A percentile compares a stretch with the other conserved stretches of the same genome.
These are phyloP conservation scores for Zygogramma bicolorata DNA, from an alignment of 2,888 invertebrate genomes.

Conservation along the genomic window DNA sequence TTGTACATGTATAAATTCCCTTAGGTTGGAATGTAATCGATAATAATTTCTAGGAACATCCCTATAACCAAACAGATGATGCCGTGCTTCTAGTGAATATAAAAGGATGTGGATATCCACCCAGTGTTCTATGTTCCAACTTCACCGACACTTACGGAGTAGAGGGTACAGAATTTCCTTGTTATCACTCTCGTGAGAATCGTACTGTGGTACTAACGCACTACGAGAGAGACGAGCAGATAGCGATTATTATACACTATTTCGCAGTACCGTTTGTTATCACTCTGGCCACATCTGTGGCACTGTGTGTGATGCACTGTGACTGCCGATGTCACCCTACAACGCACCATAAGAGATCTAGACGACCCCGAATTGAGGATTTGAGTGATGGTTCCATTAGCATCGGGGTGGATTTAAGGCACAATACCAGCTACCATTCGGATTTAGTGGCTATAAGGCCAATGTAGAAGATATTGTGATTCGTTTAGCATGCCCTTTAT, in stretches of 20 bases:
- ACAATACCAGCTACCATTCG: slow-evolving; percentile 66
- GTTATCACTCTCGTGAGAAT: slow-evolving; percentile 82
- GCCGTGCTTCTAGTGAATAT: slow-evolving; percentile 80
- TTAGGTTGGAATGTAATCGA: not conserved
- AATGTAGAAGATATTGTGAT: slow-evolving; percentile 51
- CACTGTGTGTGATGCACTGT: slow-evolving; percentile 88
- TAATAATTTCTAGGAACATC: slow-evolving; percentile 45
- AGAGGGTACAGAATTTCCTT: slow-evolving; percentile 76
- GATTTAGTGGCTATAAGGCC: slow-evolving; percentile 64
- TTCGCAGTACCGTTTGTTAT: slow-evolving; percentile 87
- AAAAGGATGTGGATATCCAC: slow-evolving; percentile 88
- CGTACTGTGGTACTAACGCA: slow-evolving; percentile 85
- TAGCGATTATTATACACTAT: slow-evolving; percentile 85
- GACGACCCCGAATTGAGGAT: slow-evolving; percentile 75
- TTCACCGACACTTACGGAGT: slow-evolving; percentile 79
- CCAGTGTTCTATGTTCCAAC: slow-evolving; percentile 80
- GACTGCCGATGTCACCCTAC: slow-evolving; percentile 82
- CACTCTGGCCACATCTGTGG: slow-evolving; percentile 86
- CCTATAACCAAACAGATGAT: slow-evolving; percentile 66
- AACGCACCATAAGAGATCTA: slow-evolving; percentile 73
- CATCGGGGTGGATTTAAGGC: slow-evolving; percentile 76
- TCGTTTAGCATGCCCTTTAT: slow-evolving; percentile 7
- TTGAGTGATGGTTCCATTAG: slow-evolving; percentile 80
- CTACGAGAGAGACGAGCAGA: slow-evolving; percentile 86
- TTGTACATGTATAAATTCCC: no score